Evolutionary conservation across 1,140 invertebrate genomes (phyloP).

Genomic region (Listronotus bonariensis): DNA sequence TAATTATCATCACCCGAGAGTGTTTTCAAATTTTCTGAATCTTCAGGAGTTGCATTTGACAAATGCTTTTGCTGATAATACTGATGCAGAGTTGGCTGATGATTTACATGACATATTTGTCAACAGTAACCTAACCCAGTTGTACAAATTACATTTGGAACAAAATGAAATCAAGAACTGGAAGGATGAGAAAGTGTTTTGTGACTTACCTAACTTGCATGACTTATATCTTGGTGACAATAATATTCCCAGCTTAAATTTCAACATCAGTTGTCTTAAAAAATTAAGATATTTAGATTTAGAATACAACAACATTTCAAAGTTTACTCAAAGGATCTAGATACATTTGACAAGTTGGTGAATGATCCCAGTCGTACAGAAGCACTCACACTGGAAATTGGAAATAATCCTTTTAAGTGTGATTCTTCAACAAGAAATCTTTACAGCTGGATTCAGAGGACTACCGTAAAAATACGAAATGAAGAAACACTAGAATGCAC

Average conservation of each 20-base stretch:
- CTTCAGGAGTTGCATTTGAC: slow-evolving; percentile 74
- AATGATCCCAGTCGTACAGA: slow-evolving; percentile 57
- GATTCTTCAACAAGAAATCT: slow-evolving; percentile 67
- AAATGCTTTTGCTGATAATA: slow-evolving; percentile 74
- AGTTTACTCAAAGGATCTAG: slow-evolving; percentile 64
- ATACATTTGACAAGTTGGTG: slow-evolving; percentile 63
- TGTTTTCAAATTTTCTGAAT: slow-evolving; percentile 80
- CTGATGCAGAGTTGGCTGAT: slow-evolving; percentile 64
- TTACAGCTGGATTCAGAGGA: slow-evolving; percentile 66
- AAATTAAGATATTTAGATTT: slow-evolving; percentile 73
- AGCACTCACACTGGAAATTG: slow-evolving; percentile 68
- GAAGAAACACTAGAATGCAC: slow-evolving; percentile 62
- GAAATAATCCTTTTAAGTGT: slow-evolving; percentile 71
- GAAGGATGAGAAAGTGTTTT: slow-evolving; percentile 70
- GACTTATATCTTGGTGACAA: slow-evolving; percentile 76
- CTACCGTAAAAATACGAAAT: slow-evolving; percentile 66
- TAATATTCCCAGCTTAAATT: slow-evolving; percentile 64
- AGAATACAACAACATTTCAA: slow-evolving; percentile 70
- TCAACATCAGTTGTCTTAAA: slow-evolving; percentile 70
- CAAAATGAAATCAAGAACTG: slow-evolving; percentile 77
- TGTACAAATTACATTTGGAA: slow-evolving; percentile 77
- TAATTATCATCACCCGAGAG: slow-evolving; percentile 70
- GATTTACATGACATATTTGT: slow-evolving; percentile 76
- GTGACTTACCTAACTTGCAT: slow-evolving; percentile 68
- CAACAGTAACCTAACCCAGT: slow-evolving; percentile 67